A percentile compares a stretch with the other conserved stretches of the same genome.
phyloP scores from a whole-genome alignment of 2,797 vertebrate genomes.

The Uromys caudimaculatus region DNA sequence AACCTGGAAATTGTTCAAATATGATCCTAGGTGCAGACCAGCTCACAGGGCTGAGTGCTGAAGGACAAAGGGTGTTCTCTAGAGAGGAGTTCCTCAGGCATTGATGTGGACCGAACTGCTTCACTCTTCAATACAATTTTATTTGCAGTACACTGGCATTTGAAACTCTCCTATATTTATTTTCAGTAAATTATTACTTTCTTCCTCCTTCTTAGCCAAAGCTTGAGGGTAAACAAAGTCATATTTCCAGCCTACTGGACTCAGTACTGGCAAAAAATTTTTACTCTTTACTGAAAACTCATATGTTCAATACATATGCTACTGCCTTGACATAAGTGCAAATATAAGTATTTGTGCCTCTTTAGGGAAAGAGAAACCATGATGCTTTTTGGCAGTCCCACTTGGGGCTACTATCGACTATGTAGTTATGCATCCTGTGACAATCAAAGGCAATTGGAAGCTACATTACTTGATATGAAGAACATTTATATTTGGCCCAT shows the following conservation, averaged over 20 bases:
- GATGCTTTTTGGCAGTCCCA: background rate
- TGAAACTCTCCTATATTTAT: slow-evolving; percentile 30
- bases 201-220: background rate
- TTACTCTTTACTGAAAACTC: background rate
- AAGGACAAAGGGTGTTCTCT: no score
- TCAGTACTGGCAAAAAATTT: background rate
- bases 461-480: slow-evolving; percentile 4
- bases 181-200: background rate
- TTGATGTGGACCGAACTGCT: background rate
- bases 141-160: background rate
- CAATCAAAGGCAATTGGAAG: slow-evolving; percentile 8
- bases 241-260: background rate
- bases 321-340: background rate
- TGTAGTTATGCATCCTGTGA: background rate
- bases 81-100: background rate
- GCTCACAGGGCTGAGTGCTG: background rate
- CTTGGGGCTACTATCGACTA: background rate
- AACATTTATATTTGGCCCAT: background rate
- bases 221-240: background rate
- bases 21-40: background rate
- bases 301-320: background rate
- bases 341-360: background rate
- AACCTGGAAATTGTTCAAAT: slow-evolving; percentile 8
- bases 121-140: background rate
- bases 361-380: slow-evolving; percentile 5